A percentile compares a stretch with the other conserved stretches of the same genome.
These are phyloP conservation scores for Caenorhabditis becei DNA, from an alignment of 2,888 invertebrate genomes.

Conservation along the genomic window DNA sequence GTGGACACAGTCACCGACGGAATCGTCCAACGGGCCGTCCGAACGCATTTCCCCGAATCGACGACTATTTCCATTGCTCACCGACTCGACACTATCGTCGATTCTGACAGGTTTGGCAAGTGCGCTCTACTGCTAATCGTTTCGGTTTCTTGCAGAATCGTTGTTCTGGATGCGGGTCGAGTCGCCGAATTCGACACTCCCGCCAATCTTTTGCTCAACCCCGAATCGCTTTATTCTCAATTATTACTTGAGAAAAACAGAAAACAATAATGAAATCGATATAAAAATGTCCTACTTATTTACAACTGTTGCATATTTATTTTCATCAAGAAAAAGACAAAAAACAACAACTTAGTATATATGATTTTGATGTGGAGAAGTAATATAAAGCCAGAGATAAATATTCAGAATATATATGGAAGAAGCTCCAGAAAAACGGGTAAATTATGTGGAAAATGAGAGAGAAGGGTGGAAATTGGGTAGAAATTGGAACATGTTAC, in stretches of 20 bases:
- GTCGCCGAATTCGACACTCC: slow-evolving; percentile 83
- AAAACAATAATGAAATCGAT: slow-evolving; percentile 15
- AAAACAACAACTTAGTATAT: not conserved
- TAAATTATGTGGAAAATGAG: not conserved
- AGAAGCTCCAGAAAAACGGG: not conserved
- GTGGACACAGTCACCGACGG: slow-evolving; percentile 81
- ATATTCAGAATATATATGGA: not conserved
- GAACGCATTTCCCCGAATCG: slow-evolving; percentile 90
- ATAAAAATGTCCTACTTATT: not conserved
- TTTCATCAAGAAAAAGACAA: not conserved
- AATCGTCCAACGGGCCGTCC: slow-evolving; percentile 84
- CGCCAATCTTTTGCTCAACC: slow-evolving; percentile 80
- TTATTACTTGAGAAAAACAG: slow-evolving; percentile 81
- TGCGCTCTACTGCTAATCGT: slow-evolving; percentile 14
- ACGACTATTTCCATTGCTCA: slow-evolving; percentile 86
- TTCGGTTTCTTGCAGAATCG: slow-evolving; percentile 81
- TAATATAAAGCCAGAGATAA: not conserved
- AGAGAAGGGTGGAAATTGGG: not conserved
- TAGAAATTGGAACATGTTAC: too few species aligned
- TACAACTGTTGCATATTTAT: slow-evolving; percentile 8
- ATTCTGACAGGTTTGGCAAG: slow-evolving; percentile 86
- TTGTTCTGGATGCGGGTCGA: slow-evolving; percentile 83
- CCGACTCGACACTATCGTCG: slow-evolving; percentile 93
- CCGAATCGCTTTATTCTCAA: slow-evolving; percentile 81
- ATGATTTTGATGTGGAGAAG: too few species aligned